phyloP scores from a whole-genome alignment of 2,797 vertebrate species.

The Aulostomus chinensis region DNA sequence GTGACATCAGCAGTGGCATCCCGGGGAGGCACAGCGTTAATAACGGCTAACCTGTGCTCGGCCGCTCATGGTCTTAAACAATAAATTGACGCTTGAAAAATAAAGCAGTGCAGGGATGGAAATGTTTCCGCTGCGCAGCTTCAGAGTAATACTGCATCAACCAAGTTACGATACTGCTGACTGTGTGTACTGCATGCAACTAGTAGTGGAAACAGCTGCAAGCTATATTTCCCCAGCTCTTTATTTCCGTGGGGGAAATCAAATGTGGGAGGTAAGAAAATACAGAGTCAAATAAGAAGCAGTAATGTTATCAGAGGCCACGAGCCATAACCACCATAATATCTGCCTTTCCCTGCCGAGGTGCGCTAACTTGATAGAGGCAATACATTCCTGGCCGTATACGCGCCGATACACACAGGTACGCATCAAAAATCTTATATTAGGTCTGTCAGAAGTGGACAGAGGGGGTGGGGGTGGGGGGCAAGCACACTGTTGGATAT shows the following conservation, averaged over 20 bases:
- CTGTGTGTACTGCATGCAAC: conserved; percentile 23
- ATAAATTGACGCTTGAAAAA: no score
- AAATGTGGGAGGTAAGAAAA: conserved; percentile 55
- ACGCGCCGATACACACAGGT: conserved; percentile 63
- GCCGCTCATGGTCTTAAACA: no score
- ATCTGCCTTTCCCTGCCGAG: conserved; percentile 63
- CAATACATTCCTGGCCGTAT: conserved; percentile 52
- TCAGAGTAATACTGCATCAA: conserved; percentile 33
- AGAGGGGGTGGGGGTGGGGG: conserved; percentile 1
- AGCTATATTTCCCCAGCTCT: conserved; percentile 36
- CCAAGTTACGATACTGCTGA: conserved; percentile 37
- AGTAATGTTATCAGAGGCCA: conserved; percentile 70
- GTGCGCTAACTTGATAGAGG: conserved; percentile 63
- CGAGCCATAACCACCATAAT: conserved; percentile 63
- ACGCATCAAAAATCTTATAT: conserved; percentile 71
- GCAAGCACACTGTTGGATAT: conserved; percentile 30
- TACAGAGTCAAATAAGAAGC: conserved; percentile 67
- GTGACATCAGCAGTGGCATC: no score
- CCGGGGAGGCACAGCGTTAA: no score
- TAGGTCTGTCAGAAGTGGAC: conserved; percentile 60
- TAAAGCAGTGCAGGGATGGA: conserved; percentile 13
- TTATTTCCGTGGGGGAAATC: conserved; percentile 57
- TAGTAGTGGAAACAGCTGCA: conserved; percentile 44
- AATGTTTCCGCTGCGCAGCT: conserved; percentile 20
- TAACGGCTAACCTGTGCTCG: no score